Conservation (phyloP, 2,888 invertebrate species). For the Antitype chi region DNA sequence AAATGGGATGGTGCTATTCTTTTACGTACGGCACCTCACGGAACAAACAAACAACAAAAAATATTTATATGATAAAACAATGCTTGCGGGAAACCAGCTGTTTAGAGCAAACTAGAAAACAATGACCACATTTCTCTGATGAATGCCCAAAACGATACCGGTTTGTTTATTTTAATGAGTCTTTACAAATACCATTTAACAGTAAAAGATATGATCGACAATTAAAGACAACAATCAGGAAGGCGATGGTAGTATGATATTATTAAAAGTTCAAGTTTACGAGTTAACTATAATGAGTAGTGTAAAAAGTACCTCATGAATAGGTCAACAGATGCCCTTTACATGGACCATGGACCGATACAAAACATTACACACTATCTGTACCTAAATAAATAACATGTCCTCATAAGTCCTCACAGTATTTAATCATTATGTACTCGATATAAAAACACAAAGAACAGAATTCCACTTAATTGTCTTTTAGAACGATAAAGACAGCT, state of each 20-base stretch:
- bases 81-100: conserved; percentile 2
- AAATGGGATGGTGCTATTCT: too few relatives aligned
- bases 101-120: neutral
- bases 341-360: conserved; percentile 25
- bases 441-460: conserved; percentile 32
- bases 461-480: conserved; percentile 30
- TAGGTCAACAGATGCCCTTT: conserved; percentile 67
- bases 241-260: conserved; percentile 28
- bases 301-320: conserved; percentile 43
- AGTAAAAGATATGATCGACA: conserved; percentile 3
- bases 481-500: conserved; percentile 43
- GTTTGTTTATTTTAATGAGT: neutral
- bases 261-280: conserved; percentile 68
- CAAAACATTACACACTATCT: conserved; percentile 27
- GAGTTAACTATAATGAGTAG: conserved; percentile 49
- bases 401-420: conserved; percentile 24
- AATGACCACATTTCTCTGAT: conserved; percentile 4
- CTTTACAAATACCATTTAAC: neutral
- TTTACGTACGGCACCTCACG: too few relatives aligned
- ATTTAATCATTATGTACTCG: conserved; percentile 35
- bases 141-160: neutral
- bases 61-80: conserved; percentile 36
- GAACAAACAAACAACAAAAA: too few relatives aligned
- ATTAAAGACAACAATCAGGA: conserved; percentile 36
- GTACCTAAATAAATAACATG: conserved; percentile 43